Percentiles rank a stretch among this genome's conserved stretches.
phyloP scores from a whole-genome alignment of 37 sponge, comb jelly and placozoan genomes.

The Crambe crambe region DNA sequence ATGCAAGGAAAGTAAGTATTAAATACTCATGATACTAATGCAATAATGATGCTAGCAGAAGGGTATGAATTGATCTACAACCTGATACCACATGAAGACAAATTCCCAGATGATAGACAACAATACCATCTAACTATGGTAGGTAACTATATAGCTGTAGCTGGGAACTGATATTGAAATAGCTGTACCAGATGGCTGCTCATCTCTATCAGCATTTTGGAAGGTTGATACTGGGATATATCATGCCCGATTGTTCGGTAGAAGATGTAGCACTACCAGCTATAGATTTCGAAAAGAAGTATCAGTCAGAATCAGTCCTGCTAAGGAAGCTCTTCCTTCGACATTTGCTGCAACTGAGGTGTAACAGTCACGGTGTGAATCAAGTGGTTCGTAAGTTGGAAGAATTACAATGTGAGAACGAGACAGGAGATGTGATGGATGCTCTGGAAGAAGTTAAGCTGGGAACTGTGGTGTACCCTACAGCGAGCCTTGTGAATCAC shows the following conservation, averaged over 20 bases:
- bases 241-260: background rate
- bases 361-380: constrained; percentile 58
- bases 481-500: constrained; percentile 70
- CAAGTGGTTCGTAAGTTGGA: constrained; percentile 4
- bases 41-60: background rate
- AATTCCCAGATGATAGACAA: background rate
- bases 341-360: constrained; percentile 60
- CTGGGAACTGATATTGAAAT: background rate
- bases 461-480: constrained; percentile 48
- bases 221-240: background rate
- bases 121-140: background rate
- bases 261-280: background rate
- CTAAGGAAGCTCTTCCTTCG: constrained; percentile 48
- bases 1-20: background rate
- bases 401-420: background rate
- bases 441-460: constrained; percentile 29
- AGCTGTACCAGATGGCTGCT: constrained; percentile 16
- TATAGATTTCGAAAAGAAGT: background rate
- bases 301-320: background rate
- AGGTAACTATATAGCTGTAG: too few relatives aligned
- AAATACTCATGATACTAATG: too few relatives aligned
- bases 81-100: constrained; percentile 52
- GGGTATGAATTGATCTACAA: constrained; percentile 30
- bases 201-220: constrained; percentile 19
- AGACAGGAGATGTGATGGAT: background rate